Evolutionary conservation across 2,888 invertebrate species (phyloP), one percentile per base, ranked within the genome.

Genomic region (Diadromus collaris): DNA sequence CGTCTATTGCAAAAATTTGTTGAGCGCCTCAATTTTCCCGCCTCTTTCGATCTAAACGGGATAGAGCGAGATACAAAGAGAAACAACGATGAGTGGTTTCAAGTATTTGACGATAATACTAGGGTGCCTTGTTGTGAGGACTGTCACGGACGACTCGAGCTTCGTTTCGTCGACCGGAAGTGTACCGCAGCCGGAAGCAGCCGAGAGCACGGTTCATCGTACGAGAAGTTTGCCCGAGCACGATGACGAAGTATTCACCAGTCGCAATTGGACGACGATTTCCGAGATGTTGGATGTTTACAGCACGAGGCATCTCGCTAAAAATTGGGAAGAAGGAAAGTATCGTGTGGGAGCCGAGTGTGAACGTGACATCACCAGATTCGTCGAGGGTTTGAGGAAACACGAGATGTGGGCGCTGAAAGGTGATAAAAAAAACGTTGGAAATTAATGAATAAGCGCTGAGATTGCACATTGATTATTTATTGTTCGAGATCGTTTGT

Each of bases 281-380:
- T 70, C 85, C 38, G 90, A 90, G 10, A 83, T 82, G 19, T 75
- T 91, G 74, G 90, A 91, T 67, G 74, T 91, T 56, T 91, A 87
- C 65, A 88, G 86, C 81, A 83, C 86, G 16, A 84, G 82, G 74
- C 83, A 87, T 74, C 85, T 91, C 24, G 87, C 83, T 6, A 80
- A 44, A n/a, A 93, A 93, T 87, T 95, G 94, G 94, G 83, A 84
- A 1, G 89, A 91, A 29, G 90, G 92, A 54, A 82, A 85, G 54
- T 83, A 86, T 56, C 74, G 83, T 0, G 75, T 90, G 6, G 81
- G 83, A 4, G 72, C 78, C 16, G 83, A 88, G 68, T 91, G 91
- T 80, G 85, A 79, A 4, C 86, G 86, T 56, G 89, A 91, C 64
- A 83, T 90, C 24, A 86, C 87, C 21, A 84, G 87, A 63, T 91